Evolutionary conservation across 2,113 vertebrate genomes (phyloP).

Genomic region (Cyanoramphus novaezelandiae): DNA sequence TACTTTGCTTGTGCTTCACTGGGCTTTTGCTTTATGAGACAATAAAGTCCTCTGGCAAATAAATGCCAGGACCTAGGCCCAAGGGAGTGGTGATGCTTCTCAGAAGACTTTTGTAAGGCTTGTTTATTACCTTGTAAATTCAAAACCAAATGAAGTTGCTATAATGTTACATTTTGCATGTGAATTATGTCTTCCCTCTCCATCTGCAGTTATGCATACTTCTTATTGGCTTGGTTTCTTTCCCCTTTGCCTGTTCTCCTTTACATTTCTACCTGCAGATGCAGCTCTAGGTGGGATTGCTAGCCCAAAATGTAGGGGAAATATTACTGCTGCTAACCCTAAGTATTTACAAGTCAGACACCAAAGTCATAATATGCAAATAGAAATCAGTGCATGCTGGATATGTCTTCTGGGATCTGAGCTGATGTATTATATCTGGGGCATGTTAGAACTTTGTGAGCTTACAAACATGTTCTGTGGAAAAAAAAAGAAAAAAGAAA

Average conservation of each 20-base stretch:
- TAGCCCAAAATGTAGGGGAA: neutral
- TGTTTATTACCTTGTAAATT: constrained; percentile 68
- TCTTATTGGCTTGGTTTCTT: neutral
- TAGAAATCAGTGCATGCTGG: neutral
- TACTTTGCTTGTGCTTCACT: constrained; percentile 56
- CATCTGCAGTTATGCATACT: neutral
- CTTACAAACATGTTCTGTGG: neutral
- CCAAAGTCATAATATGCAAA: neutral
- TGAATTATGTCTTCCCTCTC: constrained; percentile 53
- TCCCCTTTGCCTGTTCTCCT: neutral
- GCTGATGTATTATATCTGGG: neutral
- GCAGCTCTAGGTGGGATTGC: neutral
- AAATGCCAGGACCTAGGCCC: constrained; percentile 68
- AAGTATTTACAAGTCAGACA: neutral
- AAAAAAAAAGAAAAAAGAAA: neutral
- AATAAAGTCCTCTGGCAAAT: constrained; percentile 68
- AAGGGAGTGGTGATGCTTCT: constrained; percentile 57
- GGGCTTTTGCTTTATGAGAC: constrained; percentile 73
- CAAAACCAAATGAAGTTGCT: constrained; percentile 67
- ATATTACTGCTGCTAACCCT: neutral
- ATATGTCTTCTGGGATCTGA: neutral
- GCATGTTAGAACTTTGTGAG: neutral
- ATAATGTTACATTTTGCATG: constrained; percentile 67
- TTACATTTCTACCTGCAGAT: neutral
- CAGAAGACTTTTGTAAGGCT: constrained; percentile 48